These are phyloP conservation scores for Gobius niger DNA, from an alignment of 2,113 vertebrate species.

Conservation along the genomic window DNA sequence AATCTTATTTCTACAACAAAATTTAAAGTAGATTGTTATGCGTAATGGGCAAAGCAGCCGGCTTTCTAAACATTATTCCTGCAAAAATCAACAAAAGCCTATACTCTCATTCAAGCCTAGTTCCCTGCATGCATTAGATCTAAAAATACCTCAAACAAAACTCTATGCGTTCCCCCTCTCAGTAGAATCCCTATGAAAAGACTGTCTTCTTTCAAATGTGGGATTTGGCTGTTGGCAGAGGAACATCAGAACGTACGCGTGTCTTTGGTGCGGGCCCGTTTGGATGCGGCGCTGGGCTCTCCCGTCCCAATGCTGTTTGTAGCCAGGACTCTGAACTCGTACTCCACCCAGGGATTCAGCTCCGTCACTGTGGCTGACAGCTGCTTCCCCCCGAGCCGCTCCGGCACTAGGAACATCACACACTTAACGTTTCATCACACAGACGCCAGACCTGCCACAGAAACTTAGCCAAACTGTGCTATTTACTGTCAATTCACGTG, in stretches of 20 bases:
- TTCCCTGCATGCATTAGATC: neutral
- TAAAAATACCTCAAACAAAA: neutral
- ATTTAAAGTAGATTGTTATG: neutral
- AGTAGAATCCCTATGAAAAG: neutral
- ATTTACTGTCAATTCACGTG: slow-evolving; percentile 38
- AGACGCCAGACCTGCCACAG: slow-evolving; percentile 25
- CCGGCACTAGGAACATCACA: slow-evolving; percentile 80
- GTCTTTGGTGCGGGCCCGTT: slow-evolving; percentile 88
- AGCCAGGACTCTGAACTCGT: slow-evolving; percentile 91
- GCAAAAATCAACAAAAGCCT: too few relatives aligned
- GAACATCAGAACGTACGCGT: slow-evolving; percentile 77
- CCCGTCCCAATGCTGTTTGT: slow-evolving; percentile 90
- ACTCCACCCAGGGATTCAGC: slow-evolving; percentile 94
- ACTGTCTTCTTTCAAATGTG: slow-evolving; percentile 1
- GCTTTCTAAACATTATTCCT: too few relatives aligned
- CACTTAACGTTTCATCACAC: slow-evolving; percentile 55
- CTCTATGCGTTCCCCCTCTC: neutral
- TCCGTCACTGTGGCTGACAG: slow-evolving; percentile 87
- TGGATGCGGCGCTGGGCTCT: slow-evolving; percentile 89
- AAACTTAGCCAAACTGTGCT: slow-evolving; percentile 32
- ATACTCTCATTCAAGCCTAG: too few relatives aligned
- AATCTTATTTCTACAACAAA: neutral
- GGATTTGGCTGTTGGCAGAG: neutral
- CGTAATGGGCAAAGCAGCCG: neutral
- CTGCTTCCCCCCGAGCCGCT: slow-evolving; percentile 83